Conservation (phyloP, 2,888 invertebrate genomes). For the Protophormia terraenovae region DNA sequence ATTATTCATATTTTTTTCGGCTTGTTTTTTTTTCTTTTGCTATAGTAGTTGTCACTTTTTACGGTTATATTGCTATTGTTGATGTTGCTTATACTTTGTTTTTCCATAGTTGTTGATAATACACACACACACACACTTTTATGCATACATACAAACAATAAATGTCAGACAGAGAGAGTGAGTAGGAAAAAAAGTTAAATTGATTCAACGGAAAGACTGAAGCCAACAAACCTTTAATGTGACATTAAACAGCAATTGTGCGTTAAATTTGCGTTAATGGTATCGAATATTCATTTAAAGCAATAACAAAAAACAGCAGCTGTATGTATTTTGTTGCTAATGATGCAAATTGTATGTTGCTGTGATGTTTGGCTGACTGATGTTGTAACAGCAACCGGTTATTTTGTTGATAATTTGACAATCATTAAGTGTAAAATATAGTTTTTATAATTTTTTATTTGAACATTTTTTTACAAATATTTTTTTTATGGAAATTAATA, state of each 20-base stretch:
- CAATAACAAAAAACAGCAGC: not conserved
- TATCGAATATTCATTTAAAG: conserved; percentile 16
- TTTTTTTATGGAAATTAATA: too few relatives aligned
- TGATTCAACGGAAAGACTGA: conserved; percentile 47
- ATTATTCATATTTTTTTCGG: not conserved
- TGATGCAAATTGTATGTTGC: conserved; percentile 14
- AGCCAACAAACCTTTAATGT: conserved; percentile 63
- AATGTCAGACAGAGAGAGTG: not conserved
- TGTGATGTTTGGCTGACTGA: conserved; percentile 1
- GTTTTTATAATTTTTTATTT: not conserved
- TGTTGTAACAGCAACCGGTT: conserved; percentile 17
- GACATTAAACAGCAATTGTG: conserved; percentile 75
- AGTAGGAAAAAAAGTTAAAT: conserved; percentile 35
- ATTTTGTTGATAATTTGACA: not conserved
- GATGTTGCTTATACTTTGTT: not conserved
- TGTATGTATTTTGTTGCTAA: not conserved
- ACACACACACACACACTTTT: not conserved
- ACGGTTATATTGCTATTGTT: not conserved
- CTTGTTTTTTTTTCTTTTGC: too few relatives aligned
- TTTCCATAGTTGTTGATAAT: conserved; percentile 2
- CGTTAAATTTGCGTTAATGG: conserved; percentile 72
- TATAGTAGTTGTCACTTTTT: conserved; percentile 11
- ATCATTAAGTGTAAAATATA: not conserved
- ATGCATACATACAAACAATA: not conserved
- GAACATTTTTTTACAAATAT: not conserved